These are phyloP conservation scores for Hoplias malabaricus DNA, from an alignment of 2,113 vertebrate genomes.

Conservation along the genomic window DNA sequence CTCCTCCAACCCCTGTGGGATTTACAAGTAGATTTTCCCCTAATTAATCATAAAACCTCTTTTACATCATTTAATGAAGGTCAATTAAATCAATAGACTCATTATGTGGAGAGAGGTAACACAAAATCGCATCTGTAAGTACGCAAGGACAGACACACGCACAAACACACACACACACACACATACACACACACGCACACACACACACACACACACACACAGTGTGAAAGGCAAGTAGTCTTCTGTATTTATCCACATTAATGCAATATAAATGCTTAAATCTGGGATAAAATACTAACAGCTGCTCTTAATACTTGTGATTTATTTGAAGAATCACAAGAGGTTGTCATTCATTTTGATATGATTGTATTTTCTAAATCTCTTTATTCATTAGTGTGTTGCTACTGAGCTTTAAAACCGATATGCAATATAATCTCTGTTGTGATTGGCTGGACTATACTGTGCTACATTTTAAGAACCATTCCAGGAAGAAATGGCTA, in stretches of 20 bases:
- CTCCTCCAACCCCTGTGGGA: constrained; percentile 40
- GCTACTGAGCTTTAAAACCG: too few relatives aligned
- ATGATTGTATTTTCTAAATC: too few relatives aligned
- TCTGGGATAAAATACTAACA: not conserved
- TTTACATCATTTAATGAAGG: constrained; percentile 47
- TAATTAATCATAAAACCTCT: constrained; percentile 73
- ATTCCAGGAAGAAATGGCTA: too few relatives aligned
- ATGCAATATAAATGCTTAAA: not conserved
- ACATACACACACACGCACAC: not conserved
- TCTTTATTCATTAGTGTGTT: too few relatives aligned
- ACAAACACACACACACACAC: not conserved
- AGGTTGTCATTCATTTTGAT: too few relatives aligned
- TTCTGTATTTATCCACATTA: not conserved
- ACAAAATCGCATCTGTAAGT: not conserved
- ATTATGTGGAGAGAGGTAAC: constrained; percentile 26
- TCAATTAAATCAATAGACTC: constrained; percentile 53
- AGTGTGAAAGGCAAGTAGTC: not conserved
- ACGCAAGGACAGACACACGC: constrained; percentile 7
- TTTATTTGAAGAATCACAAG: too few relatives aligned
- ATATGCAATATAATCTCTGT: too few relatives aligned
- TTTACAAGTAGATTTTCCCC: constrained; percentile 68
- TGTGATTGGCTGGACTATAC: too few relatives aligned
- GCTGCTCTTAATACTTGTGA: not conserved
- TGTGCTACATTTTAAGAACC: too few relatives aligned
- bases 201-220: constrained; percentile 16